Percentiles rank a stretch among this genome's conserved stretches.
phyloP scores from a whole-genome alignment of 2,113 vertebrate species.

The Marmota flaviventris region DNA sequence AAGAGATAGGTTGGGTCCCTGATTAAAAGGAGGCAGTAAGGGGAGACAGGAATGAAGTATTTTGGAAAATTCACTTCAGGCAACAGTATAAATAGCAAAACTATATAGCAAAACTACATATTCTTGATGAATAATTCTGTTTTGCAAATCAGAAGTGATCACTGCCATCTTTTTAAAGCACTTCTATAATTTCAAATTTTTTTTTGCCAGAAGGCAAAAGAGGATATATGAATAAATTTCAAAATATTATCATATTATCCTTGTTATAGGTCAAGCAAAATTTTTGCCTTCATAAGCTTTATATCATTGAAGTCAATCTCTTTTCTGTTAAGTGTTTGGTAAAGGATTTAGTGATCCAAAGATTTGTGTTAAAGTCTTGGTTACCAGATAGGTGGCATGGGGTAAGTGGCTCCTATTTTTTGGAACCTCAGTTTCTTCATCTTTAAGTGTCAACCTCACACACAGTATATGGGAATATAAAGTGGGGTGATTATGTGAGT shows the following conservation, averaged over 20 bases:
- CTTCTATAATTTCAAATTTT: neutral
- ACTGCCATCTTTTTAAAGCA: neutral
- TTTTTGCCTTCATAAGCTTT: neutral
- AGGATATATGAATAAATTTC: neutral
- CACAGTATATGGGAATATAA: neutral
- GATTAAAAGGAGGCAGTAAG: neutral
- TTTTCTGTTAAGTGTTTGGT: neutral
- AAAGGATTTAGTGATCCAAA: neutral
- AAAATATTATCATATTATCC: neutral
- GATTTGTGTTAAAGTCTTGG: neutral
- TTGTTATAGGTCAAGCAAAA: neutral
- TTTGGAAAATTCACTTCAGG: constrained; percentile 21
- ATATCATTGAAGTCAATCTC: neutral
- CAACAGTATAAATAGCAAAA: neutral
- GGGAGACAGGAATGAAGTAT: neutral
- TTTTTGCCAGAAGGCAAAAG: neutral
- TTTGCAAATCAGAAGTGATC: constrained; percentile 1
- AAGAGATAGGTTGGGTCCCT: neutral
- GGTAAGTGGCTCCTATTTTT: neutral
- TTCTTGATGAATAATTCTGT: neutral
- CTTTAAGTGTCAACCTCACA: neutral
- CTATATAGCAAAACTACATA: neutral
- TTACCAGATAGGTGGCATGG: neutral
- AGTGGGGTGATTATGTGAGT: neutral
- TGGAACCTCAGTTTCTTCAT: neutral